Evolutionary conservation across 1,140 invertebrate species (phyloP).

Genomic region (Drosophila pruinosa): DNA sequence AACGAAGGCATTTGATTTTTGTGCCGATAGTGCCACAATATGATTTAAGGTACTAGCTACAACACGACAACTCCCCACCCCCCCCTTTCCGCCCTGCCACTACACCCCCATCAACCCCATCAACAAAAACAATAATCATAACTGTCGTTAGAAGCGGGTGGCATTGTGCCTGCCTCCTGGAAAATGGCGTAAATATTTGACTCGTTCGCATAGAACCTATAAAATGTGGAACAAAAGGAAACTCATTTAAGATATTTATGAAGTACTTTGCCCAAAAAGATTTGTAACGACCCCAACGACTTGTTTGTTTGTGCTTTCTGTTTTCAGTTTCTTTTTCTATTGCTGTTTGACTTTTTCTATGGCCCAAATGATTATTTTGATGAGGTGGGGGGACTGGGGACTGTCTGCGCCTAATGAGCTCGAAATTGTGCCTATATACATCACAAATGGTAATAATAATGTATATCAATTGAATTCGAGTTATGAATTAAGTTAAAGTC

Average conservation of each 20-base stretch:
- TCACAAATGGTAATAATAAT: background rate
- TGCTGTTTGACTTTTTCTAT: conserved; percentile 3
- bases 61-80: background rate
- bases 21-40: conserved; percentile 75
- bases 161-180: background rate
- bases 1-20: conserved; percentile 80
- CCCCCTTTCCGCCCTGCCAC: background rate
- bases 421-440: conserved; percentile 19
- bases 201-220: conserved; percentile 23
- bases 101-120: no score
- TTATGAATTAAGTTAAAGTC: background rate
- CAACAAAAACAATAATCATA: conserved; percentile 67
- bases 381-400: background rate
- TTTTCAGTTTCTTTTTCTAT: background rate
- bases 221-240: conserved; percentile 71
- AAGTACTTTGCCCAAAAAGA: conserved; percentile 58
- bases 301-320: conserved; percentile 30
- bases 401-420: conserved; percentile 40
- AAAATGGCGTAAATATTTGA: conserved; percentile 45
- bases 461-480: conserved; percentile 1
- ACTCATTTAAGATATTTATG: conserved; percentile 77
- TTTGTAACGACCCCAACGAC: conserved; percentile 51
- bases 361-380: conserved; percentile 5
- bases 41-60: conserved; percentile 65
- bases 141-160: conserved; percentile 36